Percentiles rank a stretch among this genome's conserved stretches.
phyloP scores from a whole-genome alignment of 1,140 invertebrate genomes.

The Drosophila bocki region DNA sequence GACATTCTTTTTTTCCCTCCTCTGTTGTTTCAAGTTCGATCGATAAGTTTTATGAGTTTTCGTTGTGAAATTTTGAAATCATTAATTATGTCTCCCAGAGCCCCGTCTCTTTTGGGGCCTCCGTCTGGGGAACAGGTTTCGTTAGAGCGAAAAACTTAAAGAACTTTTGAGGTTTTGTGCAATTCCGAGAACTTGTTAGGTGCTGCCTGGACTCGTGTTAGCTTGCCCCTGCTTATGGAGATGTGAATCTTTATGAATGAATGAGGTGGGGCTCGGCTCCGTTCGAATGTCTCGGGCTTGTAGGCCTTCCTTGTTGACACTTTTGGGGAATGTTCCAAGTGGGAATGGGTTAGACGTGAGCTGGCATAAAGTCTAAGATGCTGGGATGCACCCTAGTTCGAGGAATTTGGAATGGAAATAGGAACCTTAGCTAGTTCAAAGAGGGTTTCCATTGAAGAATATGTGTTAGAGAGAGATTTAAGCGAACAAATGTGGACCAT shows the following conservation, averaged over 20 bases:
- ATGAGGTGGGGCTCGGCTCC: slow-evolving; percentile 22
- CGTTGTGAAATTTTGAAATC: slow-evolving; percentile 71
- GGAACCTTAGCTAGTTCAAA: neutral
- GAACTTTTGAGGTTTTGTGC: slow-evolving; percentile 50
- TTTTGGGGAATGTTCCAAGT: slow-evolving; percentile 30
- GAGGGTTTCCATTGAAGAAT: slow-evolving; percentile 1
- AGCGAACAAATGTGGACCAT: neutral
- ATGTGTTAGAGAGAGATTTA: neutral
- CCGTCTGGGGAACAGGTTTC: slow-evolving; percentile 56
- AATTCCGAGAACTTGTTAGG: slow-evolving; percentile 72
- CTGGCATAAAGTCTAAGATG: slow-evolving; percentile 30
- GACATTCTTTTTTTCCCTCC: slow-evolving; percentile 33
- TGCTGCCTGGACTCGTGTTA: slow-evolving; percentile 37
- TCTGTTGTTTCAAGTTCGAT: slow-evolving; percentile 37
- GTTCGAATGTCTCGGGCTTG: slow-evolving; percentile 19
- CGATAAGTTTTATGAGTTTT: slow-evolving; percentile 66
- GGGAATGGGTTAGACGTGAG: slow-evolving; percentile 67
- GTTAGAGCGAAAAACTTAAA: slow-evolving; percentile 44
- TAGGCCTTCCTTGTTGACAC: slow-evolving; percentile 50
- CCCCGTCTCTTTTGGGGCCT: slow-evolving; percentile 11
- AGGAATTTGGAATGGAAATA: slow-evolving; percentile 1
- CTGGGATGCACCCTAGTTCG: slow-evolving; percentile 10
- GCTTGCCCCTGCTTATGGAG: slow-evolving; percentile 42
- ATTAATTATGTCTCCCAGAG: slow-evolving; percentile 64
- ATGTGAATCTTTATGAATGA: slow-evolving; percentile 77